Evolutionary conservation across 2,797 vertebrate species (phyloP).

Genomic region (Melanotaenia pygmaea): DNA sequence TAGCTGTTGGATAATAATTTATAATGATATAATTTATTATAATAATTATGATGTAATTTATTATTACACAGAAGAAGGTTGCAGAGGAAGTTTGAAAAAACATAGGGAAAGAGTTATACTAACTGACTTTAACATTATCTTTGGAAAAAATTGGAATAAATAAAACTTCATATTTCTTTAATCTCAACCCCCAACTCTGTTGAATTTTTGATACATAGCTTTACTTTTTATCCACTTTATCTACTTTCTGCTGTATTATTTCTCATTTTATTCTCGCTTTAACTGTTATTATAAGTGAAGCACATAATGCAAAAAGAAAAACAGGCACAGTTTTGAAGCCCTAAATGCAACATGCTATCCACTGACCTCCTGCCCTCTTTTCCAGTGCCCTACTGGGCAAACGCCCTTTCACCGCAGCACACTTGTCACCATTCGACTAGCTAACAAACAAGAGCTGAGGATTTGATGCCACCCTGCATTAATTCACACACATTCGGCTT

Average conservation of each 20-base stretch:
- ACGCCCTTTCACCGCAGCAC: slow-evolving; percentile 50
- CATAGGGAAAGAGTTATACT: neutral
- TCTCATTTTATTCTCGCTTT: neutral
- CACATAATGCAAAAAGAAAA: neutral
- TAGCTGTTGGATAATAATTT: neutral
- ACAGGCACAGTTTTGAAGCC: slow-evolving; percentile 15
- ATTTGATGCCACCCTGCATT: slow-evolving; percentile 55
- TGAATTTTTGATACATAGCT: too few relatives aligned
- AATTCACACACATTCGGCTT: slow-evolving; percentile 50
- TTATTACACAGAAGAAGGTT: too few relatives aligned
- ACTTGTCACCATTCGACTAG: slow-evolving; percentile 60
- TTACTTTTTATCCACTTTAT: too few relatives aligned
- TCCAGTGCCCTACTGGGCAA: slow-evolving; percentile 40
- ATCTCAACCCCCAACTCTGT: too few relatives aligned
- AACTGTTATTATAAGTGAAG: slow-evolving; percentile 1
- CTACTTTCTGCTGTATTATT: neutral
- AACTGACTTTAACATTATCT: too few relatives aligned
- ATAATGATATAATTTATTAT: too few relatives aligned
- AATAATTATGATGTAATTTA: too few relatives aligned
- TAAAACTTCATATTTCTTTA: too few relatives aligned
- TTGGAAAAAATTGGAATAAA: too few relatives aligned
- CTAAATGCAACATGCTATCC: slow-evolving; percentile 35
- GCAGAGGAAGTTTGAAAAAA: too few relatives aligned
- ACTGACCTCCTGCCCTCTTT: slow-evolving; percentile 43
- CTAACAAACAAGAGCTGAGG: slow-evolving; percentile 43